Conservation (phyloP, 1,140 invertebrate genomes). For the Helicoverpa zea region DNA sequence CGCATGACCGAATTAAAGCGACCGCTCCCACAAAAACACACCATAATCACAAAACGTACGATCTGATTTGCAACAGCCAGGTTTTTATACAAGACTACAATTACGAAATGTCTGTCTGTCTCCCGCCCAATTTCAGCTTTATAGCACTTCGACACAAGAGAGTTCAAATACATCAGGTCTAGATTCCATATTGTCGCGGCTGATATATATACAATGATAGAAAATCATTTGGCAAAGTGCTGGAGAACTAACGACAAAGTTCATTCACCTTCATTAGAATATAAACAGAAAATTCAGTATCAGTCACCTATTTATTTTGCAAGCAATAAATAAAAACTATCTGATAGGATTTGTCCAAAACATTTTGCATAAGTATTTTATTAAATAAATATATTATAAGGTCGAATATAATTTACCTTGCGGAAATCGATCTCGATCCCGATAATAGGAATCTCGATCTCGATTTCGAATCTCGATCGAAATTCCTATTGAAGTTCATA, state of each 20-base stretch:
- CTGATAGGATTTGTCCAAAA: too few species aligned
- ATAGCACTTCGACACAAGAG: not conserved
- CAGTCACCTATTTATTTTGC: too few species aligned
- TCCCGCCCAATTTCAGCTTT: not conserved
- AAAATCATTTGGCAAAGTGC: not conserved
- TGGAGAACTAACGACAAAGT: not conserved
- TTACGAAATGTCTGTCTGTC: not conserved
- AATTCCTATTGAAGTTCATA: too few species aligned
- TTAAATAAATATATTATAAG: too few species aligned
- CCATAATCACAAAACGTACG: constrained; percentile 3
- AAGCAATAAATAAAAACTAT: not conserved
- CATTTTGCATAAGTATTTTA: too few species aligned
- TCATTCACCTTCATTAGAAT: not conserved
- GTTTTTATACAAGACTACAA: constrained; percentile 11
- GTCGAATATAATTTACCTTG: too few species aligned
- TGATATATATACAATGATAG: not conserved
- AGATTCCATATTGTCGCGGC: constrained; percentile 9
- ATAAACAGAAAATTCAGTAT: too few species aligned
- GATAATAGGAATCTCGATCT: too few species aligned
- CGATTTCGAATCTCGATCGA: too few species aligned
- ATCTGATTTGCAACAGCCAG: not conserved
- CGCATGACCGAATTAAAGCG: constrained; percentile 71
- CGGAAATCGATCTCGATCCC: too few species aligned
- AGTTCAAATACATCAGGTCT: constrained; percentile 8
- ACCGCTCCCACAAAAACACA: not conserved